These are phyloP conservation scores for Tiliacea aurago DNA, from an alignment of 2,888 invertebrate genomes.

Conservation along the genomic window DNA sequence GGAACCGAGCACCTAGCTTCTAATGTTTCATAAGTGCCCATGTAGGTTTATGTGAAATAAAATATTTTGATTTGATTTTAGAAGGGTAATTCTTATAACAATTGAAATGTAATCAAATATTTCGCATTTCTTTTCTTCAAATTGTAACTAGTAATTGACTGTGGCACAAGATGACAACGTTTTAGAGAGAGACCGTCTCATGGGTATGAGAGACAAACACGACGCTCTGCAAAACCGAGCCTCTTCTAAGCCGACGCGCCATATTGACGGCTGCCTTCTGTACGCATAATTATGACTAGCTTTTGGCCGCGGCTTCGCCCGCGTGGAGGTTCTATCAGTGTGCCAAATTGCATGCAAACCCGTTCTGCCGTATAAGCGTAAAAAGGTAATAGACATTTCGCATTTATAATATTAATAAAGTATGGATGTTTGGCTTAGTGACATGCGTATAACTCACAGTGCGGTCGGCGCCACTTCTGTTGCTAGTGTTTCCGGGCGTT, in stretches of 20 bases:
- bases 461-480: constrained; percentile 24
- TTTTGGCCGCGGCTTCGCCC: not conserved
- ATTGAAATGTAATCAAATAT: constrained; percentile 1
- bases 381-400: not conserved
- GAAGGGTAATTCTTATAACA: not conserved
- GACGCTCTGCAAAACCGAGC: not conserved
- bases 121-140: not conserved
- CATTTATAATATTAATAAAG: not conserved
- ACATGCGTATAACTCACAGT: constrained; percentile 24
- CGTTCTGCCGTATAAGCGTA: not conserved
- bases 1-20: too few relatives aligned
- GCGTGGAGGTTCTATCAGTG: not conserved
- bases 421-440: not conserved
- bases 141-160: not conserved
- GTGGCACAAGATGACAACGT: not conserved
- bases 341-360: not conserved
- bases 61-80: too few relatives aligned
- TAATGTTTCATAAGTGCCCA: too few relatives aligned
- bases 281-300: not conserved
- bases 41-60: too few relatives aligned
- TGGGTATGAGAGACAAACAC: not conserved
- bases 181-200: constrained; percentile 1
- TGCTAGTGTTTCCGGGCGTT: constrained; percentile 15
- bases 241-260: not conserved
- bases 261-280: not conserved